Evolutionary conservation across 2,113 vertebrate species (phyloP).

Genomic region (Trematocara nigrifrons): DNA sequence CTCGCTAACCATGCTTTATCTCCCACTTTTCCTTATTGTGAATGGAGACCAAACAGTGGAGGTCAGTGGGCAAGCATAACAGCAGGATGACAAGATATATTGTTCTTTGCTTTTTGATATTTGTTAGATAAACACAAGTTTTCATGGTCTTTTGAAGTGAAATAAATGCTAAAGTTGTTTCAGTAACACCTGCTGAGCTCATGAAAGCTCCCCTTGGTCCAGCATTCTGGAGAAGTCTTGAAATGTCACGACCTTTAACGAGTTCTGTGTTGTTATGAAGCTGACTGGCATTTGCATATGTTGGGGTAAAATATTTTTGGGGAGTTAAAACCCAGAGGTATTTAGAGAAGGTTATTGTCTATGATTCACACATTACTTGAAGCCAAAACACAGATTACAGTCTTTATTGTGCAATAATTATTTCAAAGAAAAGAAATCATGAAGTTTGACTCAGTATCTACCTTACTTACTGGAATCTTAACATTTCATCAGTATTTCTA

Average conservation of each 20-base stretch:
- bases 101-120: neutral
- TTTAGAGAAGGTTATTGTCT: slow-evolving; percentile 8
- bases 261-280: neutral
- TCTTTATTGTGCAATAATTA: neutral
- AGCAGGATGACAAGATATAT: neutral
- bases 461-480: neutral
- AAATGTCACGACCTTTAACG: slow-evolving; percentile 60
- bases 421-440: neutral
- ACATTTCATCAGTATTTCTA: neutral
- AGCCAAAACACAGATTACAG: neutral
- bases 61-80: neutral
- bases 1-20: neutral
- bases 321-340: slow-evolving; percentile 10
- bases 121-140: neutral
- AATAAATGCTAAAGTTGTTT: neutral
- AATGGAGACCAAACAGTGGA: neutral
- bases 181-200: neutral
- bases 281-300: slow-evolving; percentile 27
- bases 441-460: neutral
- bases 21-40: neutral
- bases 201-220: neutral
- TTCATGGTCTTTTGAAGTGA: neutral
- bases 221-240: neutral
- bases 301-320: slow-evolving; percentile 11
- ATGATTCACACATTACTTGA: neutral